A percentile compares a stretch with the other conserved stretches of the same genome.
Conservation (phyloP, 2,797 vertebrate species). For the Takifugu ocellatus region DNA sequence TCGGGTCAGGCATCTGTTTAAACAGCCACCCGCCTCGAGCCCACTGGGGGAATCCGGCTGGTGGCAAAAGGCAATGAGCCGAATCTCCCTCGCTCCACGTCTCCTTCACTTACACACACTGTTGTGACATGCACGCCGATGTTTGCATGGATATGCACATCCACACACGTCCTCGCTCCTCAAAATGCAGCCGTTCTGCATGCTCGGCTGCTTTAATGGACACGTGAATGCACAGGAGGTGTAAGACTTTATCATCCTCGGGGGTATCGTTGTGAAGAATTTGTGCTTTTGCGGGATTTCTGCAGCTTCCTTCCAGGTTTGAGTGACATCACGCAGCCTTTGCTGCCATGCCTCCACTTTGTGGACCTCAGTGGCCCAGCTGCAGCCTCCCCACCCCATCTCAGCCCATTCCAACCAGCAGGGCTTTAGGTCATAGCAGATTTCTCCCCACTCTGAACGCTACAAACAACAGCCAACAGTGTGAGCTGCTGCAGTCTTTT, state of each 20-base stretch:
- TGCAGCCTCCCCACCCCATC: conserved; percentile 15
- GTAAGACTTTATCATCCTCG: conserved; percentile 57
- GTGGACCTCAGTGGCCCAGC: conserved; percentile 48
- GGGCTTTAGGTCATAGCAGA: conserved; percentile 7
- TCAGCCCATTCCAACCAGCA: conserved; percentile 18
- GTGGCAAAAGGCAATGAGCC: conserved; percentile 64
- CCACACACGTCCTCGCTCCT: conserved; percentile 26
- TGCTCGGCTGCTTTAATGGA: conserved; percentile 44
- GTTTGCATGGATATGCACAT: conserved; percentile 36
- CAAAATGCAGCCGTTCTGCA: conserved; percentile 40
- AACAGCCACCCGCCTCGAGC: conserved; percentile 26
- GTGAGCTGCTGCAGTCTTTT: conserved; percentile 48
- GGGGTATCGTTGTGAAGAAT: conserved; percentile 51
- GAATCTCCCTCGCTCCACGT: conserved; percentile 49
- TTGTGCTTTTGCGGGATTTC: conserved; percentile 60
- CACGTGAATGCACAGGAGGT: conserved; percentile 49
- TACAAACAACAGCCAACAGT: conserved; percentile 31
- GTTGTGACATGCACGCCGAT: conserved; percentile 47
- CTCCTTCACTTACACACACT: conserved; percentile 45
- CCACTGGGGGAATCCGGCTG: conserved; percentile 38
- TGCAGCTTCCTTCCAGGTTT: conserved; percentile 58
- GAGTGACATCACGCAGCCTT: conserved; percentile 52
- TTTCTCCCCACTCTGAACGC: conserved; percentile 34
- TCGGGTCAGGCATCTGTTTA: conserved; percentile 54
- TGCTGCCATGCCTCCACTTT: conserved; percentile 47